Conservation (phyloP, 2,888 invertebrate species). For the Eupelmus urozonus region DNA sequence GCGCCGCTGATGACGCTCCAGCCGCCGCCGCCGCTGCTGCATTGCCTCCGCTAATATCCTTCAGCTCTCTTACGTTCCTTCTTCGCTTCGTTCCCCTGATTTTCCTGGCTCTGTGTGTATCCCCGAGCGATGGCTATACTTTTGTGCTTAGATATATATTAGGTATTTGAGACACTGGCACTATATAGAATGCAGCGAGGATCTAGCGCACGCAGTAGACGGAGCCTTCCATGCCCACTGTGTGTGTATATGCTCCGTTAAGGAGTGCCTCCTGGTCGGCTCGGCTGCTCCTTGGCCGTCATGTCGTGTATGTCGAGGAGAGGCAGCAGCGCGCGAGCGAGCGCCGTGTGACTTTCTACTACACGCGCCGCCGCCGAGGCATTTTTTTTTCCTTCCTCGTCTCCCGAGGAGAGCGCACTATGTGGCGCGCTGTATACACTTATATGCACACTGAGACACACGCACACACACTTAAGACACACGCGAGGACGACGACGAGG, state of each 20-base stretch:
- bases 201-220: too few species aligned
- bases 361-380: slow-evolving; percentile 3
- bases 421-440: not conserved
- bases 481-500: not conserved
- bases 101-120: too few species aligned
- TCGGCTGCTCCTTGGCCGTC: not conserved
- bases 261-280: not conserved
- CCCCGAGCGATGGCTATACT: too few species aligned
- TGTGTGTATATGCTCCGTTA: not conserved
- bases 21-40: slow-evolving; percentile 17
- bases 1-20: slow-evolving; percentile 25
- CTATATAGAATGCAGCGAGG: too few species aligned
- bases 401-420: too few species aligned
- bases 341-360: too few species aligned
- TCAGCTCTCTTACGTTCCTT: not conserved
- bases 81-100: not conserved
- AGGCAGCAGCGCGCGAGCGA: too few species aligned
- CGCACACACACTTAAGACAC: not conserved
- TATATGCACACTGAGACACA: not conserved
- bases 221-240: not conserved
- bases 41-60: slow-evolving; percentile 6
- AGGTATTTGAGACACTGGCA: too few species aligned
- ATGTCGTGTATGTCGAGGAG: slow-evolving; percentile 4
- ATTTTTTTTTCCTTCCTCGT: too few species aligned
- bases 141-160: too few species aligned